A percentile compares a stretch with the other conserved stretches of the same genome.
Conservation (phyloP, 2,888 invertebrate species). For the Hedya salicella region DNA sequence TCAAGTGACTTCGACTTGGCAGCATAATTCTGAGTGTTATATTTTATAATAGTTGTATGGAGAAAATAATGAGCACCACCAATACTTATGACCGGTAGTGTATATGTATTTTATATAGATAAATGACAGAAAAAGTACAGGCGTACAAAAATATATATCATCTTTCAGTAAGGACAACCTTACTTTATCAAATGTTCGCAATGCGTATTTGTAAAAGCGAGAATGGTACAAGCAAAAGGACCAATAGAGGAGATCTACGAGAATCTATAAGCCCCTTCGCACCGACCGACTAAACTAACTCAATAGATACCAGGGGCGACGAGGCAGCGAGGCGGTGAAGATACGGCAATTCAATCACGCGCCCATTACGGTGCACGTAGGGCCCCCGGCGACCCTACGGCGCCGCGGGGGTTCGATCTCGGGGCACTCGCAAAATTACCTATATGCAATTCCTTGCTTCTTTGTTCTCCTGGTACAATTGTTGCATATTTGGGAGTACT, state of each 20-base stretch:
- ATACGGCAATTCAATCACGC: conserved; percentile 76
- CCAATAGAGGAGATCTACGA: conserved; percentile 10
- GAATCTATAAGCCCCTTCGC: conserved; percentile 45
- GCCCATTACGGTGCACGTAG: conserved; percentile 68
- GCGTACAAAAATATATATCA: too few species aligned
- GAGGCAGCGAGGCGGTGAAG: conserved; percentile 66
- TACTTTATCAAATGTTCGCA: neutral
- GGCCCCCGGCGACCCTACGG: conserved; percentile 51
- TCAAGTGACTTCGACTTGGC: too few species aligned
- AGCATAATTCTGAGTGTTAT: too few species aligned
- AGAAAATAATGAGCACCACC: too few species aligned
- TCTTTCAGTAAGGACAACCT: too few species aligned
- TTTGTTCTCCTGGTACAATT: conserved; percentile 68
- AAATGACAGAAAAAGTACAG: too few species aligned
- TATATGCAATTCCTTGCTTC: conserved; percentile 57
- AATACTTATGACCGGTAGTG: too few species aligned
- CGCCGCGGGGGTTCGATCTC: conserved; percentile 51
- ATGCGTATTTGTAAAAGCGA: conserved; percentile 9
- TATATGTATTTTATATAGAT: too few species aligned
- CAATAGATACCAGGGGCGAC: conserved; percentile 68
- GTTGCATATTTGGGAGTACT: conserved; percentile 61
- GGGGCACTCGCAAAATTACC: conserved; percentile 63
- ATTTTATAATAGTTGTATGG: too few species aligned
- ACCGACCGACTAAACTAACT: conserved; percentile 65
- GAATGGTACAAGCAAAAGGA: conserved; percentile 25